Base-by-base conservation (phyloP, 1,140 invertebrate species). In the Panagrolaimus sp. region DNA sequence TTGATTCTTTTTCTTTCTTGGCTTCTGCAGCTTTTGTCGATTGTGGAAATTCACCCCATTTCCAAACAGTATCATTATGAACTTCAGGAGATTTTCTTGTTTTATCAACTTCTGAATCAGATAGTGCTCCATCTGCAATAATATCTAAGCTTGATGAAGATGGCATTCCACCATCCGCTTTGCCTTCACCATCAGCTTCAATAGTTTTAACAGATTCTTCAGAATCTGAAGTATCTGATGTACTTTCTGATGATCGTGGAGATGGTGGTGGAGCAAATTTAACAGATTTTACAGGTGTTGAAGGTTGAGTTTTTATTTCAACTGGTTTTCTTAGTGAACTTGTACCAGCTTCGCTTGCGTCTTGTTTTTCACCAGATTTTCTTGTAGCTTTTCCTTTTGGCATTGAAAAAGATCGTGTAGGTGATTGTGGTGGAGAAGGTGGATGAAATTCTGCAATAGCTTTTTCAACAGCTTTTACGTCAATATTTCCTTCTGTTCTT, bases 1-100 rank as follows among this genome's bases (percentile, higher is more conserved):
- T 27, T 57, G 20, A 20, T 20, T 13, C 31, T 66, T 31, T 42
- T 9, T n/a, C 31, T 9, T 53, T 68, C 42, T 69, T 67, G 38
- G 47, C 1, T 51, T 72, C 69, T 57, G 51, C 14, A 4, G 31
- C 74, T 46, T 72, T 75, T n/a, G 71, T 81, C 16, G 79, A 78
- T 70, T 82, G 77, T 0, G 95, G 96, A 57, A 98, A 85, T 83
- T 97, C 91, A 31, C 96, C 96, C 96, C 96, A 98, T 74, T 91
- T 89, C 96, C 96, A 98, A 67, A 90, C 78, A 9, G 79, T 71
- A 44, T 83, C 68, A 38, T 77, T 68, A 46, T 76, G 20, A n/a
- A 20, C 38, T 64, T 76, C 47, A 16, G 42, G 53, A 44, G 48
- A 74, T 27, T 70, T 67, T 20, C 63, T 47, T 13, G 73, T 71